Evolutionary conservation across 2,113 vertebrate genomes (phyloP), one percentile per base, ranked within the genome.

Genomic region (Neofelis nebulosa): DNA sequence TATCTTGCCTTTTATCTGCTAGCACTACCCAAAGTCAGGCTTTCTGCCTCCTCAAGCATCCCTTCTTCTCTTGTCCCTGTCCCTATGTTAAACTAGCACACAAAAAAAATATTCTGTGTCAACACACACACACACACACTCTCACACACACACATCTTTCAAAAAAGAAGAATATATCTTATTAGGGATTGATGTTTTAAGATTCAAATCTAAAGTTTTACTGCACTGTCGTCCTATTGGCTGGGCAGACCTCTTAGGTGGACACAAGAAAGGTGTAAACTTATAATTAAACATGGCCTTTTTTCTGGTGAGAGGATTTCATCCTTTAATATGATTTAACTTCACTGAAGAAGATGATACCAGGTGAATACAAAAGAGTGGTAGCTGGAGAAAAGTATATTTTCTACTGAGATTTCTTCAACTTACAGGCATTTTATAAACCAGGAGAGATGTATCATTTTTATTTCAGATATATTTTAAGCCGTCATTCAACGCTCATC

Each of bases 401-500:
- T 91, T 96, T 86, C 66, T 50, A 11, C 45, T 91, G 10, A 94
- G 33, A 86, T 86, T 91, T 80, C 81, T 65, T 71, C 23, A 94
- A 45, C 5, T 94, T 80, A 25, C 83, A 41, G 73, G 63, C 2
- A 69, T 85, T 94, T 91, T n/a, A 86, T 80, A 91, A 80, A 86
- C 16, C 68, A 61, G n/a, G 23, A 52, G 41, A 23, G 12, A 85
- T 41, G 15, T 36, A 16, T 48, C n/a, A 27, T 94, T 63, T 94
- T 94, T n/a, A 74, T 80, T 96, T 86, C 23, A 74, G 41, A 23
- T 91, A 87, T 18, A 91, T 52, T 91, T 78, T 91, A 94, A 73
- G 16, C 55, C 80, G 86, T 29, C 92, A 86, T 96, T 96, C 84
- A 90, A 71, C 81, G 65, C 73, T 94, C 71, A 91, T 86, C 21